Percentiles rank a stretch among this genome's conserved stretches.
Evolutionary conservation across 2,888 invertebrate species (phyloP).

Genomic region (Dryocosmus kuriphilus): DNA sequence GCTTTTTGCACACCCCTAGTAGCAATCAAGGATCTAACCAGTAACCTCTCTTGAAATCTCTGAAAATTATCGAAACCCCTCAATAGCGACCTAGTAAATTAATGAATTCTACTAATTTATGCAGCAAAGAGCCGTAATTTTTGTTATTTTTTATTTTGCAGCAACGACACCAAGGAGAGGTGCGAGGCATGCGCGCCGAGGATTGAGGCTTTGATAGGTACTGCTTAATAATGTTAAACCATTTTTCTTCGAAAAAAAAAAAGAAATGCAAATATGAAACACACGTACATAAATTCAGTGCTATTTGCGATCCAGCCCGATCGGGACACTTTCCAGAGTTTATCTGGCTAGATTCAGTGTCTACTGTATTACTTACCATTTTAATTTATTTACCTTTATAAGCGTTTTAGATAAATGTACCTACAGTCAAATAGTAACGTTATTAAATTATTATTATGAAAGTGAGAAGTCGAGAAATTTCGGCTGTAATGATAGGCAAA

Average conservation of each 20-base stretch:
- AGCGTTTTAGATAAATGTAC: constrained; percentile 76
- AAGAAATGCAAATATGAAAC: constrained; percentile 53
- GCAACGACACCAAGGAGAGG: constrained; percentile 91
- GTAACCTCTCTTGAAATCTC: too few relatives aligned
- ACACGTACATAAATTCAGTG: constrained; percentile 67
- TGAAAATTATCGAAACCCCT: too few relatives aligned
- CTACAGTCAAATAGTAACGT: constrained; percentile 68
- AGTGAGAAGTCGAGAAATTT: constrained; percentile 49
- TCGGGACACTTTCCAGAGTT: constrained; percentile 72
- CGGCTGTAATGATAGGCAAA: constrained; percentile 39
- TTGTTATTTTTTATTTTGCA: constrained; percentile 69
- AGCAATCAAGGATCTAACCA: too few relatives aligned
- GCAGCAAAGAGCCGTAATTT: constrained; percentile 33
- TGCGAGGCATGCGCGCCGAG: constrained; percentile 94
- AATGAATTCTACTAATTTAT: constrained; percentile 20
- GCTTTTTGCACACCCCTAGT: too few relatives aligned
- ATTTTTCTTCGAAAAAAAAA: constrained; percentile 71
- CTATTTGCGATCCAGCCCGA: constrained; percentile 69
- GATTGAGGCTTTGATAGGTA: constrained; percentile 73
- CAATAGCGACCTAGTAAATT: not conserved
- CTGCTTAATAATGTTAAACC: constrained; percentile 72
- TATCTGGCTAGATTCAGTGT: constrained; percentile 76
- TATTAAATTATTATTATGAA: constrained; percentile 55
- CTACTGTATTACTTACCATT: constrained; percentile 72
- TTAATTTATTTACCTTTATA: constrained; percentile 76